These are phyloP conservation scores for Mactra quadrangularis DNA, from an alignment of 1,140 invertebrate species.

Conservation along the genomic window DNA sequence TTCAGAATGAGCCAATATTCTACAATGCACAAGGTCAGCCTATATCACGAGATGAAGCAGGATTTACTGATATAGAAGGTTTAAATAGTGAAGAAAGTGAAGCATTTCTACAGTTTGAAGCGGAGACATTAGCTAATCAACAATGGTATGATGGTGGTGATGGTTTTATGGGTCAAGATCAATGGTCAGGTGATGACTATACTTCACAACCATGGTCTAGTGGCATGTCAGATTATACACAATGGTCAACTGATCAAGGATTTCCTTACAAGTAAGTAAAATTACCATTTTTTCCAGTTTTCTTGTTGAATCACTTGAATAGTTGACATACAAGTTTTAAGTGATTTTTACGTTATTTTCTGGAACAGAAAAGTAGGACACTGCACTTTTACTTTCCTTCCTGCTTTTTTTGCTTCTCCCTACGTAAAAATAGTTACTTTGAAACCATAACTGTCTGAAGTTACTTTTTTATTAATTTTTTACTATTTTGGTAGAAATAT, in stretches of 20 bases:
- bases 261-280: slow-evolving; percentile 30
- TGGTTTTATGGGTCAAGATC: background rate
- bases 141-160: slow-evolving; percentile 36
- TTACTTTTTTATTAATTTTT: too few relatives aligned
- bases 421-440: background rate
- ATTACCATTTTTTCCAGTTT: background rate
- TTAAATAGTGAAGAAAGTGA: slow-evolving; percentile 61
- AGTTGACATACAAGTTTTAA: background rate
- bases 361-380: background rate
- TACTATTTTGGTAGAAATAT: too few relatives aligned
- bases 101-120: slow-evolving; percentile 64
- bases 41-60: slow-evolving; percentile 71
- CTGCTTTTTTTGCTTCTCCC: background rate
- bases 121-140: slow-evolving; percentile 48
- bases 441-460: too few relatives aligned
- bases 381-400: background rate
- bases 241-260: slow-evolving; percentile 54
- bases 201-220: slow-evolving; percentile 27
- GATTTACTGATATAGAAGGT: slow-evolving; percentile 55
- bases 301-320: background rate
- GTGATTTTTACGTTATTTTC: background rate
- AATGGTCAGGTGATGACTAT: slow-evolving; percentile 7
- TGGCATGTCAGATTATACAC: slow-evolving; percentile 41
- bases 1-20: slow-evolving; percentile 71
- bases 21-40: slow-evolving; percentile 66